These are phyloP conservation scores for Lepidothrix coronata DNA, from an alignment of 2,113 vertebrate species.

Conservation along the genomic window DNA sequence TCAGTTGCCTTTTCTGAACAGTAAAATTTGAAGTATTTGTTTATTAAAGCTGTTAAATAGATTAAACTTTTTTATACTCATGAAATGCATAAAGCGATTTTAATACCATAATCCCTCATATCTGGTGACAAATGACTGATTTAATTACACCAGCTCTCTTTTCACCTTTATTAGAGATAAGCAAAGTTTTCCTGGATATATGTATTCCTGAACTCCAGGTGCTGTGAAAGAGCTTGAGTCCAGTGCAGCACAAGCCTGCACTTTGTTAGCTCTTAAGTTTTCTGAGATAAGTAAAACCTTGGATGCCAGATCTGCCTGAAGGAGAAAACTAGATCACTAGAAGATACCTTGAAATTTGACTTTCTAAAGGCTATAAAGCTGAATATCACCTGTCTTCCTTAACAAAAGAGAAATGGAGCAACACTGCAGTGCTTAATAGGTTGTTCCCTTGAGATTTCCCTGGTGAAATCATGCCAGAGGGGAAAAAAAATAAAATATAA, in stretches of 20 bases:
- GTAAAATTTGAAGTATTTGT: not conserved
- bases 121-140: not conserved
- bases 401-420: not conserved
- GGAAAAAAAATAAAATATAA: too few relatives aligned
- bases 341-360: not conserved
- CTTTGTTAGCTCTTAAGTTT: not conserved
- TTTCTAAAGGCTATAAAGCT: not conserved
- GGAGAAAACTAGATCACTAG: not conserved
- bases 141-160: not conserved
- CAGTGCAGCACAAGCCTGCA: not conserved
- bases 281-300: not conserved
- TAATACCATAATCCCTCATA: not conserved
- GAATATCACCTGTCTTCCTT: not conserved
- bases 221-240: not conserved
- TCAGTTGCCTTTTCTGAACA: not conserved
- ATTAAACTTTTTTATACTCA: not conserved
- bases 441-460: not conserved
- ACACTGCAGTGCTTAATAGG: not conserved
- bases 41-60: not conserved
- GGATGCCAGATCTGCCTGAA: not conserved
- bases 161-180: not conserved
- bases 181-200: not conserved
- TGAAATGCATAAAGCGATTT: not conserved
- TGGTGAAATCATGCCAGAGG: not conserved
- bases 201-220: not conserved